Evolutionary conservation across 2,888 invertebrate species (phyloP).

Genomic region (Hirtodrosophila trivittata): DNA sequence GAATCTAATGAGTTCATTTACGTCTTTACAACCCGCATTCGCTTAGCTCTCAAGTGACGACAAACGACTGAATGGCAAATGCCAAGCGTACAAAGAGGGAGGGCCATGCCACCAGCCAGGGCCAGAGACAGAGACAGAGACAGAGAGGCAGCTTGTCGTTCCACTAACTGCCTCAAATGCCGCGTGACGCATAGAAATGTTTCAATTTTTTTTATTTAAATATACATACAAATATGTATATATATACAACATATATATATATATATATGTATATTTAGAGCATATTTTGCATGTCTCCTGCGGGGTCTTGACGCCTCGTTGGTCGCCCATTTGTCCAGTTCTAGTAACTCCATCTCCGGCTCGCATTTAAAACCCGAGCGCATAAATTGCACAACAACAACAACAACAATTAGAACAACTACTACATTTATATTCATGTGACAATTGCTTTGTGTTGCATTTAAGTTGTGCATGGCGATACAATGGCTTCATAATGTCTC

Average conservation of each 20-base stretch:
- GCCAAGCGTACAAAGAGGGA: too few species aligned
- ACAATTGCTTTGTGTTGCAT: conserved; percentile 45
- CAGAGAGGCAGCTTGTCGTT: conserved; percentile 26
- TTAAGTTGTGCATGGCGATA: conserved; percentile 41
- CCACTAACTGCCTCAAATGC: conserved; percentile 63
- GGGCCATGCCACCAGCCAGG: conserved; percentile 18
- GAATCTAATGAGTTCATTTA: too few species aligned
- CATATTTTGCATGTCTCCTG: conserved; percentile 57
- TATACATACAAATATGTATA: conserved; percentile 4
- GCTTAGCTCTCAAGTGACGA: conserved; percentile 49
- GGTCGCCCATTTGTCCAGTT: conserved; percentile 65
- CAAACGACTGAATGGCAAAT: conserved; percentile 58
- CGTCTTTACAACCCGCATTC: conserved; percentile 54
- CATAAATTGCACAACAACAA: conserved; percentile 29
- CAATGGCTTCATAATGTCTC: conserved; percentile 43
- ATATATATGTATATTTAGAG: conserved; percentile 23
- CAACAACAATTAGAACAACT: conserved; percentile 15
- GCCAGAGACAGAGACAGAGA: conserved; percentile 6
- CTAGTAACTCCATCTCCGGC: conserved; percentile 15
- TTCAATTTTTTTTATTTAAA: conserved; percentile 47
- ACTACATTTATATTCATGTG: conserved; percentile 57
- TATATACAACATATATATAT: neutral
- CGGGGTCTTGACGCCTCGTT: conserved; percentile 62
- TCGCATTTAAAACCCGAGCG: conserved; percentile 33
- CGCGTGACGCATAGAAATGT: conserved; percentile 67